A percentile compares a stretch with the other conserved stretches of the same genome.
phyloP scores from a whole-genome alignment of 1,140 invertebrate genomes.

The Polypedilum vanderplanki region DNA sequence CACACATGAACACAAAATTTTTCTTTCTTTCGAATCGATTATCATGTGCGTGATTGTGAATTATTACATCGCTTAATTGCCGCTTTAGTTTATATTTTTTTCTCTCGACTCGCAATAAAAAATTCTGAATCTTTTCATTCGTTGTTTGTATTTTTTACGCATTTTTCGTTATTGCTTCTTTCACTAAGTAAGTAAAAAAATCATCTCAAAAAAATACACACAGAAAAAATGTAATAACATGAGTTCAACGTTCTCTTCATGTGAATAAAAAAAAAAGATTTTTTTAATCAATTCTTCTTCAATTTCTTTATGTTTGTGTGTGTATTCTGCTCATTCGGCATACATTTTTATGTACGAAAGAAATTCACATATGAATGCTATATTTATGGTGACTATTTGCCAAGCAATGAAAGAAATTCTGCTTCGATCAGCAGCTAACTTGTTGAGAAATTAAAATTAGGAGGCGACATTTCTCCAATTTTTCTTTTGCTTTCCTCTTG shows the following conservation, averaged over 20 bases:
- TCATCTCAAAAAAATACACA: not conserved
- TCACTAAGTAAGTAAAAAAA: not conserved
- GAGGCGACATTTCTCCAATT: not conserved
- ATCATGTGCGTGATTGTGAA: too few relatives aligned
- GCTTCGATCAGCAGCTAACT: not conserved
- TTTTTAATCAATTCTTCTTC: conserved; percentile 11
- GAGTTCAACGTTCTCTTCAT: conserved; percentile 10
- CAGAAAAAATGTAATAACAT: not conserved
- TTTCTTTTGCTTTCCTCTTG: not conserved
- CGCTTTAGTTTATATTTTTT: too few relatives aligned
- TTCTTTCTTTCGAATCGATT: too few relatives aligned
- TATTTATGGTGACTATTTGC: too few relatives aligned
- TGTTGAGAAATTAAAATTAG: conserved; percentile 19
- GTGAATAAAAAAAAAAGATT: not conserved
- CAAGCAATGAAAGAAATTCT: too few relatives aligned
- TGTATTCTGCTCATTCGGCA: not conserved
- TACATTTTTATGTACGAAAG: not conserved
- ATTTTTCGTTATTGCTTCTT: not conserved
- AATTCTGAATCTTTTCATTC: too few relatives aligned
- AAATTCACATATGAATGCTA: not conserved
- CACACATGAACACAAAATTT: too few relatives aligned
- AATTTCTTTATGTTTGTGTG: too few relatives aligned
- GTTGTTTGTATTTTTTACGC: not conserved
- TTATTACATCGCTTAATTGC: too few relatives aligned
- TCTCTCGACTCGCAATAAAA: too few relatives aligned